Evolutionary conservation across 1,140 invertebrate species (phyloP), one percentile per base, ranked within the genome.

Genomic region (Drosophila arawakana): DNA sequence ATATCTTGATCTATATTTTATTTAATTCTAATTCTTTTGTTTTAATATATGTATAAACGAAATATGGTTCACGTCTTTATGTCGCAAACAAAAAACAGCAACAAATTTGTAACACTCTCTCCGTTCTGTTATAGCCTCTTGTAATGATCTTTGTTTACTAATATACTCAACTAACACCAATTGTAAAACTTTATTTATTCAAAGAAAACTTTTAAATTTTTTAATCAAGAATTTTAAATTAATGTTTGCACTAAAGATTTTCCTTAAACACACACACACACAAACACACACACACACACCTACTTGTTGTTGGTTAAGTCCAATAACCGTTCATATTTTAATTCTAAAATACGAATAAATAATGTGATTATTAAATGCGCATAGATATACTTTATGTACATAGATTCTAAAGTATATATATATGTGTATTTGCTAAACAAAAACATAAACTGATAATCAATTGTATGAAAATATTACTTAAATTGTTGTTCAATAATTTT

Each of bases 261-360:
- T 10, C 37, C 37, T 11, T 52, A 50, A 50, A 43, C 67, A 67
- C 39, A 6, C 18, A 60, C 57, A 60, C 46, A 21, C 7, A 59
- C n/a, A 50, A 9, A 55, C 37, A 73, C 54, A 58, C 35, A 58
- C 21, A 65, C 25, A 52, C 25, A 54, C 67, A 54, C 67, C 37
- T 39, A 52, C n/a, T 54, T 34, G 57, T 57, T 39, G 39, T 62
- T 69, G 67, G 47, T 37, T 69, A 15, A 35, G n/a, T 58, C 44
- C 70, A 50, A 58, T 58, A 50, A 72, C 30, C 47, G 55, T 68
- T 73, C 63, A 68, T 73, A 73, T 54, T 68, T 60, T 54, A 68
- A 68, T 68, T 59, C 55, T 59, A 73, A 73, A 69, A 73, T 68
- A 73, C 70, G 63, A 68, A 73, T 73, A 73, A 34, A 68, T 44